phyloP scores from a whole-genome alignment of 2,888 invertebrate species.

The Danaus chrysippus region DNA sequence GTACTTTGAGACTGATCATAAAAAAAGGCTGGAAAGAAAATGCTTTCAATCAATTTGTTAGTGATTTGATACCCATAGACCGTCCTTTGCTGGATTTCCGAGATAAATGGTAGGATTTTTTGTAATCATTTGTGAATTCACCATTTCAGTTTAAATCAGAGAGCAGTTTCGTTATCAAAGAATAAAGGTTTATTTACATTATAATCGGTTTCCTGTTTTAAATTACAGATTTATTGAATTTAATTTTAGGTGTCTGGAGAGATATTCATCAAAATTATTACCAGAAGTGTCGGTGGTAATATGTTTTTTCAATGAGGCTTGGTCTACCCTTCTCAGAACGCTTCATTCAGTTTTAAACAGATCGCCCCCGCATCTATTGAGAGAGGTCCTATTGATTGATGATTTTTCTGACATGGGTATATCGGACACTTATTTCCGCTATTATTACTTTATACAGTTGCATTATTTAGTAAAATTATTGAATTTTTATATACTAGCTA shows the following conservation, averaged over 20 bases:
- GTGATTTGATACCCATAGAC: constrained; percentile 96
- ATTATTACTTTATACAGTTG: constrained; percentile 4
- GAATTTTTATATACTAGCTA: too few relatives aligned
- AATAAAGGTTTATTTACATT: too few relatives aligned
- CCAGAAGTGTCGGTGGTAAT: constrained; percentile 92
- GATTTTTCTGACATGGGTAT: constrained; percentile 94
- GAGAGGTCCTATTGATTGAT: constrained; percentile 96
- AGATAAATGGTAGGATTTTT: constrained; percentile 26
- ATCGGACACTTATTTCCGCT: constrained; percentile 40
- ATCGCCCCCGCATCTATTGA: constrained; percentile 90
- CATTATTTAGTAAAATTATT: constrained; percentile 8
- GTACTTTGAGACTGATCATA: constrained; percentile 87
- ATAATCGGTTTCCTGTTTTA: neutral
- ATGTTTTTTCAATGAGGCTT: constrained; percentile 98
- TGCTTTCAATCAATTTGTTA: constrained; percentile 98
- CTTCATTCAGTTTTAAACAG: constrained; percentile 95
- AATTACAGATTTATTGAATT: neutral
- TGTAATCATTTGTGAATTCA: neutral
- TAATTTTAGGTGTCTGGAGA: constrained; percentile 84
- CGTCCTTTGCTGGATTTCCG: constrained; percentile 92
- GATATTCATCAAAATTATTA: constrained; percentile 75
- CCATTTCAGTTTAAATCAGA: neutral
- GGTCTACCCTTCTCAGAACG: constrained; percentile 95
- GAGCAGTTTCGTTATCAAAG: too few relatives aligned
- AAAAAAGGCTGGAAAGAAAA: constrained; percentile 97